A percentile compares a stretch with the other conserved stretches of the same genome.
These are phyloP conservation scores for Colletes collaris DNA, from an alignment of 2,888 invertebrate genomes.

Conservation along the genomic window DNA sequence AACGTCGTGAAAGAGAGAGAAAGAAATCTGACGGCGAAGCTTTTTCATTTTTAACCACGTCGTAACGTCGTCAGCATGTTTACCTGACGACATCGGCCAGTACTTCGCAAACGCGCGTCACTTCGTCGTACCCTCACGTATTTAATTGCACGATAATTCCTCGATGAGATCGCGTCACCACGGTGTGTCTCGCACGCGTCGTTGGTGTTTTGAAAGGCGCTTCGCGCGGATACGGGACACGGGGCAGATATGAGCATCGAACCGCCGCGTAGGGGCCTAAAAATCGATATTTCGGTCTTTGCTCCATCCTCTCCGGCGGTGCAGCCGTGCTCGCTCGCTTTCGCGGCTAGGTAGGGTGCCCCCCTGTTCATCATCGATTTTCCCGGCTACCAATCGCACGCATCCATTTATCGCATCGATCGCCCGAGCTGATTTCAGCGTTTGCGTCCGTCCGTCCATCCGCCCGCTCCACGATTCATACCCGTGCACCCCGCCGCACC, in stretches of 20 bases:
- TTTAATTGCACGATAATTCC: conserved; percentile 40
- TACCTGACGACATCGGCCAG: conserved; percentile 70
- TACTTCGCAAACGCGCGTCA: conserved; percentile 39
- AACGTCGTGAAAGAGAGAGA: conserved; percentile 35
- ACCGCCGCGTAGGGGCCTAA: conserved; percentile 86
- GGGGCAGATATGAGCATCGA: conserved; percentile 82
- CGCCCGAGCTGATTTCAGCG: conserved; percentile 83
- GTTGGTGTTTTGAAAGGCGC: conserved; percentile 80
- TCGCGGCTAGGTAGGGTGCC: conserved; percentile 76
- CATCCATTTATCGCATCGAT: conserved; percentile 92
- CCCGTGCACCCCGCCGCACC: conserved; percentile 50
- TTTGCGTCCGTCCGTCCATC: conserved; percentile 79
- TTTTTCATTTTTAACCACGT: conserved; percentile 22
- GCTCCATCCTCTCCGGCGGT: conserved; percentile 84
- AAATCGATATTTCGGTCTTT: conserved; percentile 90
- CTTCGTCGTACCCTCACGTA: conserved; percentile 33
- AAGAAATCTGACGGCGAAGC: conserved; percentile 30
- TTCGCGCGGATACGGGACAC: conserved; percentile 76
- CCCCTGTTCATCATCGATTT: conserved; percentile 81
- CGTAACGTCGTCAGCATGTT: conserved; percentile 49
- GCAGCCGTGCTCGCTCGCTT: conserved; percentile 64
- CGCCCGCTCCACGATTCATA: conserved; percentile 69
- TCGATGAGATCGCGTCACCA: conserved; percentile 53
- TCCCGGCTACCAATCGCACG: conserved; percentile 87
- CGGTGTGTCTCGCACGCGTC: conserved; percentile 73